These are phyloP conservation scores for Epinephelus lanceolatus DNA, from an alignment of 2,113 vertebrate genomes.

Conservation along the genomic window DNA sequence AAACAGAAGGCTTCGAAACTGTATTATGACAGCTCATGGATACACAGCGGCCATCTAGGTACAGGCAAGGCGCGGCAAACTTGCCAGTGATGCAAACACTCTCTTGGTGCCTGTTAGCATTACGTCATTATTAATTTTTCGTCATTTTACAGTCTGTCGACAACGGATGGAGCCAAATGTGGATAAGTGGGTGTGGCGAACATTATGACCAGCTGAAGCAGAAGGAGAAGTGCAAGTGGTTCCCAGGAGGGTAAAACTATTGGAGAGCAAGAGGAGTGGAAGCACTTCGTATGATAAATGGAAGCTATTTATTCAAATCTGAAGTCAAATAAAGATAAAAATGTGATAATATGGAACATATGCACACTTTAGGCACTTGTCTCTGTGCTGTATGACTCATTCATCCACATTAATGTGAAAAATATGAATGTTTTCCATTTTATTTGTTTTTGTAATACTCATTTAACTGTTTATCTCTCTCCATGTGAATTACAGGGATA, in stretches of 20 bases:
- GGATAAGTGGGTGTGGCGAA: not conserved
- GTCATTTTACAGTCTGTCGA: slow-evolving; percentile 23
- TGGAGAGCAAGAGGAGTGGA: not conserved
- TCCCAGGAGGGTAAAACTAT: not conserved
- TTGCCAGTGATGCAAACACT: slow-evolving; percentile 32
- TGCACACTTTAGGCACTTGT: not conserved
- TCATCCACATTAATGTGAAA: slow-evolving; percentile 1
- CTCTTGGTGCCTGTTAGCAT: slow-evolving; percentile 38
- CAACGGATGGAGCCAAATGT: slow-evolving; percentile 5
- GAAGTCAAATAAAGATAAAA: slow-evolving; percentile 8
- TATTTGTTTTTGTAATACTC: not conserved
- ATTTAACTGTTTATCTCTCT: not conserved
- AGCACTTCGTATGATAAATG: slow-evolving; percentile 22
- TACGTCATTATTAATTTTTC: slow-evolving; percentile 30
- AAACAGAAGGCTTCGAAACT: slow-evolving; percentile 46
- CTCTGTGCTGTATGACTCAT: not conserved
- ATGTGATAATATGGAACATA: not conserved
- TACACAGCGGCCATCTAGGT: slow-evolving; percentile 51
- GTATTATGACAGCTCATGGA: slow-evolving; percentile 42
- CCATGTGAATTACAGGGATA: not conserved
- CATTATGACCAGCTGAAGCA: slow-evolving; percentile 4
- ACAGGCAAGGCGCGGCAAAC: slow-evolving; percentile 9
- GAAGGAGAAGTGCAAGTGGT: not conserved
- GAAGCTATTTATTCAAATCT: slow-evolving; percentile 36
- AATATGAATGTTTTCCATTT: not conserved